phyloP scores from a whole-genome alignment of 2,113 vertebrate species.

The Sphyrna mokarran region DNA sequence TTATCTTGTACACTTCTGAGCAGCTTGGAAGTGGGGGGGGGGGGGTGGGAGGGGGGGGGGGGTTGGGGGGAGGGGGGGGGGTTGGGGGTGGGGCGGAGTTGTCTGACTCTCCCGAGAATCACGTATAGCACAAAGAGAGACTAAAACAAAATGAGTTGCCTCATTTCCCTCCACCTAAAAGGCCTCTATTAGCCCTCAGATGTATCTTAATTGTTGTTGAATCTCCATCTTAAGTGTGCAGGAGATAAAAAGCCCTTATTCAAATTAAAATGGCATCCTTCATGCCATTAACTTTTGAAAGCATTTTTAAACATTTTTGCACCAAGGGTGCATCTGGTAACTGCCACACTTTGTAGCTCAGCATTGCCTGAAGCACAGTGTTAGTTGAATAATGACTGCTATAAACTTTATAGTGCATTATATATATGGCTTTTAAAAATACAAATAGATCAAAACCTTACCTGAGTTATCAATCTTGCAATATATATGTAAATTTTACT shows the following conservation, averaged over 20 bases:
- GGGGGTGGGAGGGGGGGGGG: background rate
- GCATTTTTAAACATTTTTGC: background rate
- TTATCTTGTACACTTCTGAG: background rate
- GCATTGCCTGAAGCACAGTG: background rate
- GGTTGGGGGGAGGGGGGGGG: no score
- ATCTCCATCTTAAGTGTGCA: background rate
- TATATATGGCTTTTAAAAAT: background rate
- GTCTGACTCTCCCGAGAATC: no score
- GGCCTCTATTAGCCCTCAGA: background rate
- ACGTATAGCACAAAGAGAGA: background rate
- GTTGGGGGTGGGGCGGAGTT: no score
- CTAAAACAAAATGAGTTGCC: background rate
- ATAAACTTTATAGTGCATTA: background rate
- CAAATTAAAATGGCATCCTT: background rate
- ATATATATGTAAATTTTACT: background rate
- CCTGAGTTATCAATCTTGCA: background rate
- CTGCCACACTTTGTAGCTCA: background rate
- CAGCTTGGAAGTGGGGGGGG: background rate
- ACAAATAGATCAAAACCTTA: background rate
- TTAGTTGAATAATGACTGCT: background rate
- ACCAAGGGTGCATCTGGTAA: background rate
- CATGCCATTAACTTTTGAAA: background rate
- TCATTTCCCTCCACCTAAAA: background rate
- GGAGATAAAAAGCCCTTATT: background rate
- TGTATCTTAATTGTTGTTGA: background rate